Evolutionary conservation across 2,113 vertebrate species (phyloP).

Genomic region (Zosterops pallidus): DNA sequence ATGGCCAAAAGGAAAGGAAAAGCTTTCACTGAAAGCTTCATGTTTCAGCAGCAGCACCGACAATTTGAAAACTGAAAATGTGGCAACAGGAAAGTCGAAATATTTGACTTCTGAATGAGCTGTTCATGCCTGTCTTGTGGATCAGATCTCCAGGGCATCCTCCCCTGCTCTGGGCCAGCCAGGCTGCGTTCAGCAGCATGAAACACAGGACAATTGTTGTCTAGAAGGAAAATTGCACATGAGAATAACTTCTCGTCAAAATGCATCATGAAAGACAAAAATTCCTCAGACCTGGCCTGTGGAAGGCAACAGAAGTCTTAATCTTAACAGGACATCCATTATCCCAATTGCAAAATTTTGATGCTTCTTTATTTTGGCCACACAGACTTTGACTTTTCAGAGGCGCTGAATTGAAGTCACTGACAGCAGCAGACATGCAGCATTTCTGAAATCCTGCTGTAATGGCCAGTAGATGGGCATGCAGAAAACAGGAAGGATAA

Average conservation of each 20-base stretch:
- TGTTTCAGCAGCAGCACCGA: background rate
- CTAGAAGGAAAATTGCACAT: background rate
- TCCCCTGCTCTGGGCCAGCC: background rate
- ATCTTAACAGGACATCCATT: background rate
- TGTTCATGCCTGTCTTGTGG: background rate
- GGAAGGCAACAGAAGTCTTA: background rate
- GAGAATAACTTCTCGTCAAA: background rate
- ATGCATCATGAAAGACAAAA: background rate
- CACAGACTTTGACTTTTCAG: background rate
- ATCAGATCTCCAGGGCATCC: background rate
- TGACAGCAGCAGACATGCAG: background rate
- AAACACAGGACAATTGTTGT: background rate
- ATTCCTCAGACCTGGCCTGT: background rate
- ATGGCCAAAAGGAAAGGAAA: background rate
- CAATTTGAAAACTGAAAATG: background rate
- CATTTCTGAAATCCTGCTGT: background rate
- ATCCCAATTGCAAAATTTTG: background rate
- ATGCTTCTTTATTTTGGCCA: background rate
- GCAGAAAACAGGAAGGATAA: background rate
- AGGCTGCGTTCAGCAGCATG: rapidly evolving
- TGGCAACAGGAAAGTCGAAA: background rate
- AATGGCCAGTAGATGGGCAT: background rate
- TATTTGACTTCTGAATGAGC: background rate
- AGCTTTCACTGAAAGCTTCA: background rate
- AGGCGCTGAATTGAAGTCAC: background rate